Conservation (phyloP, 1,140 invertebrate genomes). For the Steinernema khuongi region DNA sequence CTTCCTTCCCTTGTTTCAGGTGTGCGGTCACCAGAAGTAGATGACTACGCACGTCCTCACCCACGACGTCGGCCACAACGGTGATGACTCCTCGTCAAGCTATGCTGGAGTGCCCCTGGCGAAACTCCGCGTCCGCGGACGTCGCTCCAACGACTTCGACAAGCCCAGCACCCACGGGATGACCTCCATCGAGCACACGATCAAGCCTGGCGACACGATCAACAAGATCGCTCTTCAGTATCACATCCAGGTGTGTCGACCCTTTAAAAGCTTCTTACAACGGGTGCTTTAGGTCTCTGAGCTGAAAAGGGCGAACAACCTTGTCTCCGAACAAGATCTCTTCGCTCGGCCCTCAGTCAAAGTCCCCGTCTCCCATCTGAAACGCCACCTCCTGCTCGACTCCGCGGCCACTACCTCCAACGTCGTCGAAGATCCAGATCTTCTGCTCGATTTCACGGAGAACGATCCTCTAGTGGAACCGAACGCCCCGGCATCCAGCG, state of each 20-base stretch:
- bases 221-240: conserved; percentile 35
- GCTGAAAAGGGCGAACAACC: conserved; percentile 33
- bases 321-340: conserved; percentile 32
- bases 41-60: conserved; percentile 6
- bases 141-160: background rate
- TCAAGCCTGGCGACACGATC: conserved; percentile 33
- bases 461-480: conserved; percentile 16
- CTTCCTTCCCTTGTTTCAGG: no score
- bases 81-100: background rate
- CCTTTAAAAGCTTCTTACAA: conserved; percentile 23
- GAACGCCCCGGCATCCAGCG: conserved; percentile 21
- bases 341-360: conserved; percentile 29
- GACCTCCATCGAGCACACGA: conserved; percentile 24
- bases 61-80: conserved; percentile 7
- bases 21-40: no score
- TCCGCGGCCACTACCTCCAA: conserved; percentile 24
- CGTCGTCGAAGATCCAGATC: conserved; percentile 1
- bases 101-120: background rate
- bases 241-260: conserved; percentile 28
- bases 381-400: background rate
- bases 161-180: background rate
- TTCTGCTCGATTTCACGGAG: conserved; percentile 25
- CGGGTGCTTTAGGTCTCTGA: conserved; percentile 31
- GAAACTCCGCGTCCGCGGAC: conserved; percentile 1
- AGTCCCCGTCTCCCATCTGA: conserved; percentile 29